Percentiles rank a stretch among this genome's conserved stretches.
Conservation (phyloP, 2,797 vertebrate species). For the Cheirogaleus major region DNA sequence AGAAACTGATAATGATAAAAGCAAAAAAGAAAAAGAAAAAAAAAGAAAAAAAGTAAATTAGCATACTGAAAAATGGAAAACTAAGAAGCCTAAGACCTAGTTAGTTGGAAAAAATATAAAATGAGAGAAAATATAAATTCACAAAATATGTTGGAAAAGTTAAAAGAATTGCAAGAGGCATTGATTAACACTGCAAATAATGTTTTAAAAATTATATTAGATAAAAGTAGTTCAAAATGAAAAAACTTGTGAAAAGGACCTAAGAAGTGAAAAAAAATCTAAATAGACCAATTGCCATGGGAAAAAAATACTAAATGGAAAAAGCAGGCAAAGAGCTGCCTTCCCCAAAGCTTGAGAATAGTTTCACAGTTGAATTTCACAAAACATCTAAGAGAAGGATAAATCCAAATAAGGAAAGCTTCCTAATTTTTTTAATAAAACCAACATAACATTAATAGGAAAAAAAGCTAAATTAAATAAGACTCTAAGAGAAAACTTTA, state of each 20-base stretch:
- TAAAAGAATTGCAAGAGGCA: not conserved
- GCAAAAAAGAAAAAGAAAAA: not conserved
- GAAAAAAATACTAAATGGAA: not conserved
- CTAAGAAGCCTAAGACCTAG: not conserved
- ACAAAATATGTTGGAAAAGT: not conserved
- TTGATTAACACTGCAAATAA: not conserved
- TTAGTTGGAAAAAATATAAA: not conserved
- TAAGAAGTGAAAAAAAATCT: not conserved
- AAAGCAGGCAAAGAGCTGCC: not conserved
- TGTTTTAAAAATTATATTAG: not conserved
- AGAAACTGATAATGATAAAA: not conserved
- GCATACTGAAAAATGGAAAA: not conserved
- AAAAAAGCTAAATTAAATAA: not conserved
- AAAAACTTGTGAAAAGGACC: not conserved
- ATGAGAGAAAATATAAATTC: not conserved
- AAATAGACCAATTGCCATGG: not conserved
- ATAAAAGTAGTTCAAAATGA: not conserved
- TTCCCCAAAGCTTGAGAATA: not conserved
- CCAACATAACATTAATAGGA: not conserved
- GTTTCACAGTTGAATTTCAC: not conserved
- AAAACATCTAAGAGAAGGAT: not conserved
- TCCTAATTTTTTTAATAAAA: not conserved
- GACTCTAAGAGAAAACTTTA: not conserved
- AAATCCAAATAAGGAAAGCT: not conserved
- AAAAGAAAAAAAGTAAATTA: not conserved